Base-by-base conservation (phyloP, 2,797 vertebrate species). In the Loris lydekkerianus region DNA sequence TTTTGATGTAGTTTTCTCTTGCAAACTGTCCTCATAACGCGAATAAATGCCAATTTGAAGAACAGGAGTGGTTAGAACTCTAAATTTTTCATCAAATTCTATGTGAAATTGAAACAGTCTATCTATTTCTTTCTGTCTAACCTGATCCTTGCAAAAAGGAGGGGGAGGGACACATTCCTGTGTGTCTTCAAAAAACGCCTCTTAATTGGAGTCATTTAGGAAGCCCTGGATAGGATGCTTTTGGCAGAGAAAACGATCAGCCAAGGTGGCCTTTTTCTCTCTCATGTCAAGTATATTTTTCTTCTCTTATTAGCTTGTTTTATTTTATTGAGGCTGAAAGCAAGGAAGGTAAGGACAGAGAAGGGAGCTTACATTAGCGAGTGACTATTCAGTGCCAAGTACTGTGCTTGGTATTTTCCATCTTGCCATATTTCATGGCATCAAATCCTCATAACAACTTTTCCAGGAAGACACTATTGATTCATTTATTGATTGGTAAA, bases 31-130 rank as follows among this genome's bases (percentile, higher is more conserved):
- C 96, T 94, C 96, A 86, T 97, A 61, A 13, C 92, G 94, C 73
- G 97, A 88, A 75, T 94, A 93, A 95, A 96, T 83, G 86, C 69
- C 96, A 97, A 81, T 11, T 98, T 98, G 97, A 84, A n/a, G 77
- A 92, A 84, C 84, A 86, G 81, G 53, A 94, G 72, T 95, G 96
- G 95, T 90, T 96, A 80, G 91, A 87, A 69, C 72, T 96, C 86
- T 98, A 97, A 97, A 97, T 96, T 96, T 93, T 40, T 97, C 2
- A 40, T 96, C 93, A 96, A 95, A 92, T 88, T 97, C 96, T 82
- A 91, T 93, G 90, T 81, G 88, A 97, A 95, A 96, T 56, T 96
- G 93, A 95, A 97, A 88, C 95, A 89, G 92, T 49, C 75, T 95
- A 29, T 92, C 40, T 80, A 90, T 96, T 93, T 98, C 21, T 97